These are phyloP conservation scores for Eciton burchellii DNA, from an alignment of 1,140 invertebrate species.

Conservation along the genomic window DNA sequence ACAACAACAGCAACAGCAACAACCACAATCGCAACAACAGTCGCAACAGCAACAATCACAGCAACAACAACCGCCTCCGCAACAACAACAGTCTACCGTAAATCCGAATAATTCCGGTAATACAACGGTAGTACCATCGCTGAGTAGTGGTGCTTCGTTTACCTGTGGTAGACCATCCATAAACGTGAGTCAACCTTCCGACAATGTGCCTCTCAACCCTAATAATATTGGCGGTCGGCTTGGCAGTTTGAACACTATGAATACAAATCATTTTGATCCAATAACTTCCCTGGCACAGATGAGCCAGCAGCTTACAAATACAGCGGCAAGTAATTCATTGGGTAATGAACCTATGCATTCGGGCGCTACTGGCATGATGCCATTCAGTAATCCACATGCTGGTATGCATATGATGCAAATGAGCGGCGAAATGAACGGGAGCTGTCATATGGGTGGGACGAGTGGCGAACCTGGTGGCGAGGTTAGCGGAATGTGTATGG, in stretches of 20 bases:
- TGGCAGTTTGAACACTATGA: constrained; percentile 85
- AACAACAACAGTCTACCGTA: constrained; percentile 71
- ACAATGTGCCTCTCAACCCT: constrained; percentile 94
- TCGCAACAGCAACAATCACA: constrained; percentile 75
- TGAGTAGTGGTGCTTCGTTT: constrained; percentile 77
- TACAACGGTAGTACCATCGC: constrained; percentile 67
- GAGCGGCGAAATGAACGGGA: constrained; percentile 83
- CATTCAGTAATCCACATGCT: constrained; percentile 82
- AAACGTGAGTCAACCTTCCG: constrained; percentile 86
- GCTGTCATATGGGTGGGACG: constrained; percentile 82
- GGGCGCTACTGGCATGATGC: constrained; percentile 85
- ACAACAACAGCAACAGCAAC: constrained; percentile 77
- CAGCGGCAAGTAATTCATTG: constrained; percentile 87
- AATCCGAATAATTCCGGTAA: constrained; percentile 77
- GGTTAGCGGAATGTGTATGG: constrained; percentile 86
- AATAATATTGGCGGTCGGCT: constrained; percentile 88
- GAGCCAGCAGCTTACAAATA: constrained; percentile 95
- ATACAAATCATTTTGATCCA: constrained; percentile 92
- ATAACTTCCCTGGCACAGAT: constrained; percentile 97
- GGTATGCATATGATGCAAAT: constrained; percentile 87
- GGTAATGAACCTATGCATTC: constrained; percentile 84
- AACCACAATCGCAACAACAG: constrained; percentile 75
- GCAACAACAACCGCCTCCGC: constrained; percentile 69
- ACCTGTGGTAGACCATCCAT: constrained; percentile 79
- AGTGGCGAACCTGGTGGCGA: constrained; percentile 85